phyloP scores from a whole-genome alignment of 2,113 vertebrate genomes.

The Triplophysa dalaica region DNA sequence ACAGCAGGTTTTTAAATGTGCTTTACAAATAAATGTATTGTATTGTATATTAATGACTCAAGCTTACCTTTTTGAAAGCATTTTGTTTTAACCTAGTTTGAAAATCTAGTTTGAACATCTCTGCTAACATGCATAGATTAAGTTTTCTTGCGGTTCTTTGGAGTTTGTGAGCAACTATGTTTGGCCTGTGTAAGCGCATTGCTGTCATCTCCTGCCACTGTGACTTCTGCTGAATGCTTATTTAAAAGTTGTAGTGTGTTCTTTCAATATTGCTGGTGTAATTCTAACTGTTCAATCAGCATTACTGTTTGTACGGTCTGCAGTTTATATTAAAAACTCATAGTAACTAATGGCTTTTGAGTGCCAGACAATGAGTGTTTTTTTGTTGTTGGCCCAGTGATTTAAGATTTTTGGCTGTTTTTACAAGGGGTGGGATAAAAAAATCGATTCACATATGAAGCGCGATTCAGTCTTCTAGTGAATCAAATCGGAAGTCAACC shows the following conservation, averaged over 20 bases:
- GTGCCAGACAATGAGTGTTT: neutral
- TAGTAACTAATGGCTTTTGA: constrained; percentile 1
- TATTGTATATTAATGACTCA: no score
- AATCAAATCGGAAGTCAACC: no score
- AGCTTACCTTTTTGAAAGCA: no score
- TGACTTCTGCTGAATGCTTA: constrained; percentile 10
- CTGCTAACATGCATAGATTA: neutral
- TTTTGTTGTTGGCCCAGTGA: no score
- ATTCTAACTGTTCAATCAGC: constrained; percentile 17
- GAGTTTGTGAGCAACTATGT: neutral
- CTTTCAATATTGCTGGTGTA: neutral
- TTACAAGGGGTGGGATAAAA: no score
- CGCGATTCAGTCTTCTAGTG: no score
- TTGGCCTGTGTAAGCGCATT: neutral
- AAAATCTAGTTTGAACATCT: no score
- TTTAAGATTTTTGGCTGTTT: no score
- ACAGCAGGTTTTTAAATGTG: no score
- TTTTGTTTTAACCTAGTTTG: no score
- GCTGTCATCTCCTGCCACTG: neutral
- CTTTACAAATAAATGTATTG: no score
- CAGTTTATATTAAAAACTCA: constrained; percentile 2
- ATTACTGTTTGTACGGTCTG: constrained; percentile 16
- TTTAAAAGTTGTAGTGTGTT: neutral
- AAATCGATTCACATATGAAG: no score
- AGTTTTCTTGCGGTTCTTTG: neutral